These are phyloP conservation scores for Cyanoliseus patagonus DNA, from an alignment of 2,113 vertebrate species.

Conservation along the genomic window DNA sequence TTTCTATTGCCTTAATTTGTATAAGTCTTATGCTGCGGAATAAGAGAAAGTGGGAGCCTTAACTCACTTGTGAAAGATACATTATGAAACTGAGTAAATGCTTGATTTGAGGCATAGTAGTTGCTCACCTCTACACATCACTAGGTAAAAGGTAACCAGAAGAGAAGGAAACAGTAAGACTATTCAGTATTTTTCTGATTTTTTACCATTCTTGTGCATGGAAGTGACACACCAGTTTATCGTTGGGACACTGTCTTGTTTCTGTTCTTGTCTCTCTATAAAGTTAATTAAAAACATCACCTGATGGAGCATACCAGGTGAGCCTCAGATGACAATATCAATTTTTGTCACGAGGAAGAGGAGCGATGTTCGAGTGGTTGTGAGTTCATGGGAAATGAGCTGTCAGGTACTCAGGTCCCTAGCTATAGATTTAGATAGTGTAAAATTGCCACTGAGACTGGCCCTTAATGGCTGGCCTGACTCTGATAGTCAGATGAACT, in stretches of 20 bases:
- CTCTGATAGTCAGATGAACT: not conserved
- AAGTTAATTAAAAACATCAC: not conserved
- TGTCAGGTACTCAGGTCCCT: not conserved
- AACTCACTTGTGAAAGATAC: not conserved
- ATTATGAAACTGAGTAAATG: not conserved
- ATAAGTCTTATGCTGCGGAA: not conserved
- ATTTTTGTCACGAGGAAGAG: not conserved
- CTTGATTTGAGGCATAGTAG: not conserved
- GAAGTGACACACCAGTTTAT: not conserved
- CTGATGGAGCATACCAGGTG: not conserved
- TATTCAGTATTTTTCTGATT: not conserved
- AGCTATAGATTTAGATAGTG: not conserved
- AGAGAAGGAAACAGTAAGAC: not conserved
- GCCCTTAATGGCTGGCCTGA: not conserved
- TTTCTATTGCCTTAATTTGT: not conserved
- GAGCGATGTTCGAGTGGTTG: not conserved
- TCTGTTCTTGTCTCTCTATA: not conserved
- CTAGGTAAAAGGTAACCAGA: not conserved
- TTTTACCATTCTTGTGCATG: not conserved
- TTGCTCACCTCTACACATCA: not conserved
- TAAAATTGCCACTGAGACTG: not conserved
- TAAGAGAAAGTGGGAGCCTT: not conserved
- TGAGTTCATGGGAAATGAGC: not conserved
- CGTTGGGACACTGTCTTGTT: not conserved
- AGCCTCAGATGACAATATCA: not conserved